A percentile compares a stretch with the other conserved stretches of the same genome.
Evolutionary conservation across 2,113 vertebrate genomes (phyloP).

Genomic region (Megalops atlanticus): DNA sequence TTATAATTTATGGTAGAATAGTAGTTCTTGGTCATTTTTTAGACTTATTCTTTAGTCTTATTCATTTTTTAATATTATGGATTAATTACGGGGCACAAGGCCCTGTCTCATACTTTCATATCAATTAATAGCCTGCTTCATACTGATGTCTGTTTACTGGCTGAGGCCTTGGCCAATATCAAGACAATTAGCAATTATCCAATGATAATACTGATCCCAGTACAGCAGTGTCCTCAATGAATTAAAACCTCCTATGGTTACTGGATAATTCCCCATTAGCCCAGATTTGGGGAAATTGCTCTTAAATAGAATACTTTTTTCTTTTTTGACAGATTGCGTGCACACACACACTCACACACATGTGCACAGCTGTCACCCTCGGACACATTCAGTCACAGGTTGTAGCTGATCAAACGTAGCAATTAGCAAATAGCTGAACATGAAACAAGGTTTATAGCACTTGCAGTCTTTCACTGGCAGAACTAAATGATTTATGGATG

Average conservation of each 20-base stretch:
- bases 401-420: slow-evolving; percentile 11
- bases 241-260: not conserved
- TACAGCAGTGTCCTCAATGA: too few relatives aligned
- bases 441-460: slow-evolving; percentile 11
- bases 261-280: not conserved
- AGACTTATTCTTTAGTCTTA: not conserved
- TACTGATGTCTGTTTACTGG: too few relatives aligned
- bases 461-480: not conserved
- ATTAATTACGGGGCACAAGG: not conserved
- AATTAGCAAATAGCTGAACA: slow-evolving; percentile 33
- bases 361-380: not conserved
- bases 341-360: too few relatives aligned
- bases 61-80: not conserved
- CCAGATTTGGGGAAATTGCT: not conserved
- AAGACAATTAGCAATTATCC: too few relatives aligned
- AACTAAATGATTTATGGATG: slow-evolving; percentile 21
- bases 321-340: not conserved
- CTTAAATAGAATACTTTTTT: not conserved
- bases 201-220: too few relatives aligned
- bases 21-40: not conserved
- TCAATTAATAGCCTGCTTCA: not conserved
- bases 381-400: slow-evolving; percentile 25
- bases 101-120: not conserved
- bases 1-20: slow-evolving; percentile 4
- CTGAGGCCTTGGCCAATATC: too few relatives aligned